Evolutionary conservation across 2,888 invertebrate species (phyloP), one percentile per base, ranked within the genome.

Genomic region (Coelopa pilipes): DNA sequence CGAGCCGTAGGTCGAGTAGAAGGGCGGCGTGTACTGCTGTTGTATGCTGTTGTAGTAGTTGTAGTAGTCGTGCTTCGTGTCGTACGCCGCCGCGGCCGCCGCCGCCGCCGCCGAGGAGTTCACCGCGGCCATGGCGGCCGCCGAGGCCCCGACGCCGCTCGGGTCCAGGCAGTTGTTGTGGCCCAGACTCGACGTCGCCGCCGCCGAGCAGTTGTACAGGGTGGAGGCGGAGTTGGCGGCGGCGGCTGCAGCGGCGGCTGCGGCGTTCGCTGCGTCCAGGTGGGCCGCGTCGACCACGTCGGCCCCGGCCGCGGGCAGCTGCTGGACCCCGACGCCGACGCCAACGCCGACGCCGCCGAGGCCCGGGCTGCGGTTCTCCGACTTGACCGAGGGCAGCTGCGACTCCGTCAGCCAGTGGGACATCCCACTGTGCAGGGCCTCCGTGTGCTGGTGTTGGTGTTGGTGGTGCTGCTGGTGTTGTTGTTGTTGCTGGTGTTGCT

Each of bases 41-140:
- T 91, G 91, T 91, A 91, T 91, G 82, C 91, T 93, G 89, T 93
- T 93, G 83, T 93, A 93, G 88, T 93, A 93, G 86, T 92, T 92
- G 88, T 93, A 93, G 80, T 90, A 89, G 73, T 89, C 88, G 66
- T 87, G 86, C 75, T 92, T 91, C 24, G 89, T 85, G 75, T 90
- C 90, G 80, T 92, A 87, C 88, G 87, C 87, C 86, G 88, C 90
- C 89, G 89, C 84, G 1, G 86, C 84, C 0, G 85, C 85, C 0
- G 84, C 84, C 0, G 85, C 85, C 17, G 81, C 83, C 19, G 80
- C 88, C 84, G 83, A 82, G 21, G 83, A 81, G 57, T 82, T 79
- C 49, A 81, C 81, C 4, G 80, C 81, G 2, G 82, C 80, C 57
- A 83, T 79, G 65, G 72, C 67, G 0, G 78, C 79, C 66, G 70